Conservation (phyloP, 2,113 vertebrate genomes). For the Psittacus erithacus region DNA sequence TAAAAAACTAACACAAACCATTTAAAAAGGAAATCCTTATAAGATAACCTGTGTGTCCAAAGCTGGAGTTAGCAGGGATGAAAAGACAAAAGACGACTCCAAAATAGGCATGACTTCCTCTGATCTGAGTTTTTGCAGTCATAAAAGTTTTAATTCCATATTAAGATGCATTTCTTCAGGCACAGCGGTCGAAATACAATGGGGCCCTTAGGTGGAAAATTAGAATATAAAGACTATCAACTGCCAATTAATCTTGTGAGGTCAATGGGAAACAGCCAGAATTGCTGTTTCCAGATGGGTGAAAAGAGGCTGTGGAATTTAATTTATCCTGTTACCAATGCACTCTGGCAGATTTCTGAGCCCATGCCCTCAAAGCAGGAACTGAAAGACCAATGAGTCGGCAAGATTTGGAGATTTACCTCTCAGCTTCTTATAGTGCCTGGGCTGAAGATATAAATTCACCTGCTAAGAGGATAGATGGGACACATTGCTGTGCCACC, state of each 20-base stretch:
- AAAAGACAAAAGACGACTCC: neutral
- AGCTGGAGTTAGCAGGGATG: accelerated
- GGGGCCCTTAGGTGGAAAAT: conserved; percentile 34
- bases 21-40: neutral
- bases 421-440: neutral
- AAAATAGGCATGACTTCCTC: neutral
- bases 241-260: conserved; percentile 57
- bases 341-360: conserved; percentile 21
- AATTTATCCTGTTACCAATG: conserved; percentile 9
- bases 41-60: neutral
- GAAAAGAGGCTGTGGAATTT: neutral
- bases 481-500: no score
- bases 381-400: neutral
- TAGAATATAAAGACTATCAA: conserved; percentile 56
- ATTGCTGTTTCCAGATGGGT: conserved; percentile 55
- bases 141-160: neutral
- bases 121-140: neutral
- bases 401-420: neutral
- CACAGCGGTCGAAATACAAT: neutral
- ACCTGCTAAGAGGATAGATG: neutral
- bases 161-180: neutral
- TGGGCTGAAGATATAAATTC: neutral
- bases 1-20: neutral
- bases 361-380: neutral
- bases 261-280: conserved; percentile 43